These are phyloP conservation scores for Larimichthys crocea DNA, from an alignment of 2,113 vertebrate species.

Conservation along the genomic window DNA sequence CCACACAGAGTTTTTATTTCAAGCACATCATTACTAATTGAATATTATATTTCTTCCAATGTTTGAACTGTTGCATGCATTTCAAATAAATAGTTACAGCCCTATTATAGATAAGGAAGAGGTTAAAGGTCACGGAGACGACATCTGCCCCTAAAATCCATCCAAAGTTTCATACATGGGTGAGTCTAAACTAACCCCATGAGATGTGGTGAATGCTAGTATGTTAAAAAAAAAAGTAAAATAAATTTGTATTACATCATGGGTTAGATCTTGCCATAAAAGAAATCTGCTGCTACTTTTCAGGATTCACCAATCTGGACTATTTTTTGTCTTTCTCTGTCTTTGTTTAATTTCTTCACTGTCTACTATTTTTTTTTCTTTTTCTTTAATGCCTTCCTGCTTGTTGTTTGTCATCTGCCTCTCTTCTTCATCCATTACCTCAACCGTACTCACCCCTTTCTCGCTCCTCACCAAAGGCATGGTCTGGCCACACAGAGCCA, in stretches of 20 bases:
- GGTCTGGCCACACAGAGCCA: conserved; percentile 53
- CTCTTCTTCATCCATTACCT: not conserved
- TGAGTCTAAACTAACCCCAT: not conserved
- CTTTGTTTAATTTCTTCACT: not conserved
- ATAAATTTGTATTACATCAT: not conserved
- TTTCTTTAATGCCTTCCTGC: not conserved
- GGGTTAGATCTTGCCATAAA: not conserved
- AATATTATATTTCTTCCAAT: not conserved
- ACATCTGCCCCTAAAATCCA: not conserved
- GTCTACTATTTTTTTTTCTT: not conserved
- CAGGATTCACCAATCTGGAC: not conserved
- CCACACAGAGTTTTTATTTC: not conserved
- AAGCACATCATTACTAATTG: not conserved
- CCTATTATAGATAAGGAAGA: not conserved
- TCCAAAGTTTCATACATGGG: not conserved
- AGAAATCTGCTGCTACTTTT: not conserved
- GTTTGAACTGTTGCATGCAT: not conserved
- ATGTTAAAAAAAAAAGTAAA: not conserved
- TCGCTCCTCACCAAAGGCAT: conserved; percentile 35
- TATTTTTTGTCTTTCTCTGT: not conserved
- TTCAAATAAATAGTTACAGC: not conserved
- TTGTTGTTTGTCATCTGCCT: conserved; percentile 15
- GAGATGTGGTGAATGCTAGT: not conserved
- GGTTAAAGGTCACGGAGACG: not conserved
- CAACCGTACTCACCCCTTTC: not conserved